Evolutionary conservation across 2,113 vertebrate species (phyloP).

Genomic region (Electrona antarctica): DNA sequence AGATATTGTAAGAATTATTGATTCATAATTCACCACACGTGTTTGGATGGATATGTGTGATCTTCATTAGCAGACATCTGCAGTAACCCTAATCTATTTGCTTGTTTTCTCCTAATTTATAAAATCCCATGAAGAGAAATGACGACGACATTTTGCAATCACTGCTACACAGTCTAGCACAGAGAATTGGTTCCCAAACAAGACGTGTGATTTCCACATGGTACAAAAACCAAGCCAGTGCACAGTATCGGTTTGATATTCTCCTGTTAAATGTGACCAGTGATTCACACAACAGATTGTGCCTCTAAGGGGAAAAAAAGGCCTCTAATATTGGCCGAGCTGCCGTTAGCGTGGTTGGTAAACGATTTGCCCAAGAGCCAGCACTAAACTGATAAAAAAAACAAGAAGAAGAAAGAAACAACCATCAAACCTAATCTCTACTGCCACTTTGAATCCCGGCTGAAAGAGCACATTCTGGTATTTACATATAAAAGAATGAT

Average conservation of each 20-base stretch:
- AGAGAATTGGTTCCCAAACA: slow-evolving; percentile 5
- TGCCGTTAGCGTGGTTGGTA: slow-evolving; percentile 12
- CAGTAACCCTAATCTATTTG: too few relatives aligned
- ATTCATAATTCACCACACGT: too few relatives aligned
- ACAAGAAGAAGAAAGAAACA: too few relatives aligned
- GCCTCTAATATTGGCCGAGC: neutral
- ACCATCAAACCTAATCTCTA: slow-evolving; percentile 55
- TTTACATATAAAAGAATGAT: slow-evolving; percentile 66
- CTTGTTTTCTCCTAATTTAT: too few relatives aligned
- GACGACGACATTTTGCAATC: neutral
- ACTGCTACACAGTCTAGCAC: neutral
- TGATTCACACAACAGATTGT: slow-evolving; percentile 14
- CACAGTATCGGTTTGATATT: slow-evolving; percentile 42
- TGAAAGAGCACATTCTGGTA: slow-evolving; percentile 58
- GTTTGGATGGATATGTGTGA: too few relatives aligned
- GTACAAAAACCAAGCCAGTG: slow-evolving; percentile 14
- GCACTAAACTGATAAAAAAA: slow-evolving; percentile 20
- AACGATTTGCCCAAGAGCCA: slow-evolving; percentile 41
- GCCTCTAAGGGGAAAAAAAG: neutral
- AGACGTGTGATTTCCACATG: too few relatives aligned
- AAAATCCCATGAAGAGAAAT: too few relatives aligned
- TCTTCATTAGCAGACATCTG: too few relatives aligned
- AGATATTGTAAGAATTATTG: too few relatives aligned
- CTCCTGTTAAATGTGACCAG: slow-evolving; percentile 50
- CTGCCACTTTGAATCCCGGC: slow-evolving; percentile 31